Percentiles rank a stretch among this genome's conserved stretches.
Evolutionary conservation across 2,113 vertebrate genomes (phyloP).

Genomic region (Parus major): DNA sequence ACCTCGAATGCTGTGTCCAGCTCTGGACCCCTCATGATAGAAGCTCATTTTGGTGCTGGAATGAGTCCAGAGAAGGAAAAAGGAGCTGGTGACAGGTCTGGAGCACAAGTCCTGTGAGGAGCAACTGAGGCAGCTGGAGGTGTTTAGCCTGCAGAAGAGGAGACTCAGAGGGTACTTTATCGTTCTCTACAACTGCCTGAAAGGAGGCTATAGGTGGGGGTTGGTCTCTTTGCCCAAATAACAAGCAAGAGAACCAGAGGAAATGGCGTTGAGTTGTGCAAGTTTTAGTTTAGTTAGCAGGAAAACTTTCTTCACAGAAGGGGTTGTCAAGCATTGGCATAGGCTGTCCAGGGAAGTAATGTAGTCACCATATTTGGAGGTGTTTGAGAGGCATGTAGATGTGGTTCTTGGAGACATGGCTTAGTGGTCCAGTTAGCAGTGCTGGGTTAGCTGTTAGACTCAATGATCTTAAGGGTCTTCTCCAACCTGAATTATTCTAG

Average conservation of each 20-base stretch:
- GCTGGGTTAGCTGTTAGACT: background rate
- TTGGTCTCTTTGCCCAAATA: background rate
- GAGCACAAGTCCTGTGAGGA: background rate
- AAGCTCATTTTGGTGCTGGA: background rate
- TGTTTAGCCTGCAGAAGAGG: background rate
- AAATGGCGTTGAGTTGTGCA: background rate
- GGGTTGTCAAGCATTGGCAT: background rate
- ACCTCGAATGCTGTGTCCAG: rapidly evolving
- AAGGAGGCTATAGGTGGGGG: background rate
- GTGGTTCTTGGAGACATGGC: background rate
- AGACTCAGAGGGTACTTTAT: background rate
- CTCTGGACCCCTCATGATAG: background rate
- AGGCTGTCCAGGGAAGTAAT: background rate
- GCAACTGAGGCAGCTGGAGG: rapidly evolving
- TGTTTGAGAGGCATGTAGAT: background rate
- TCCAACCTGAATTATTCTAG: background rate
- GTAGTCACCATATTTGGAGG: background rate
- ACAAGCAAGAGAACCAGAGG: background rate
- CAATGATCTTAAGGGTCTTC: background rate
- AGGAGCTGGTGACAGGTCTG: rapidly evolving
- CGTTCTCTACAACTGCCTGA: background rate
- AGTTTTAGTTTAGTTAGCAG: background rate
- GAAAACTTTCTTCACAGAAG: background rate
- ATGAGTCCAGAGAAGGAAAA: background rate
- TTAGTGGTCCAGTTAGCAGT: background rate